A percentile compares a stretch with the other conserved stretches of the same genome.
Evolutionary conservation across 2,797 vertebrate genomes (phyloP).

Genomic region (Spondyliosoma cantharus): DNA sequence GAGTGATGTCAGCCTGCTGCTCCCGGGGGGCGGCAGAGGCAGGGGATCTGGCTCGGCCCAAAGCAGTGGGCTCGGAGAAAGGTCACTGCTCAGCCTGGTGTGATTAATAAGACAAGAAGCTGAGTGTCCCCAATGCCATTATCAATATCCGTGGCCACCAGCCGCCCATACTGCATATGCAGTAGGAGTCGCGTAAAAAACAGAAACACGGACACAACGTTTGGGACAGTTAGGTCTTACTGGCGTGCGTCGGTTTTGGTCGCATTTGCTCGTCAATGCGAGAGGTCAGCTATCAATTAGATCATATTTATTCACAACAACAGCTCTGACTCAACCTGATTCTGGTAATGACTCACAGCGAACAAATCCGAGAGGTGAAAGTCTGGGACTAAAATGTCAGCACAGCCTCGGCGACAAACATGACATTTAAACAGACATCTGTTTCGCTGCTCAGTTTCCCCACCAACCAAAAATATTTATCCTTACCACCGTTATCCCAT

Average conservation of each 20-base stretch:
- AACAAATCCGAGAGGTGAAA: slow-evolving; percentile 78
- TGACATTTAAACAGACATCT: slow-evolving; percentile 86
- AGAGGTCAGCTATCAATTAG: slow-evolving; percentile 83
- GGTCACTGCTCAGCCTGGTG: slow-evolving; percentile 87
- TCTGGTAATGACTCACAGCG: slow-evolving; percentile 77
- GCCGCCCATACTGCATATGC: slow-evolving; percentile 65
- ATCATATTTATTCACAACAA: slow-evolving; percentile 82
- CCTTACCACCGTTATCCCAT: slow-evolving; percentile 70
- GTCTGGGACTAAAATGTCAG: slow-evolving; percentile 82
- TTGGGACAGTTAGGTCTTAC: slow-evolving; percentile 42
- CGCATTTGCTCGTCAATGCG: slow-evolving; percentile 73
- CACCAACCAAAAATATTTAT: slow-evolving; percentile 78
- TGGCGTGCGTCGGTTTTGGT: slow-evolving; percentile 42
- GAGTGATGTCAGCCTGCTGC: slow-evolving; percentile 83
- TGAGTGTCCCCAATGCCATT: slow-evolving; percentile 80
- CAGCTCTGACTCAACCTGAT: slow-evolving; percentile 78
- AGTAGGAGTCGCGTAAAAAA: slow-evolving; percentile 47
- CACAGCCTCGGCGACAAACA: slow-evolving; percentile 80
- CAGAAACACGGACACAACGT: slow-evolving; percentile 9
- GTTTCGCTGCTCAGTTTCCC: slow-evolving; percentile 74
- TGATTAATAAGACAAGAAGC: slow-evolving; percentile 92
- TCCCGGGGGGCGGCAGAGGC: slow-evolving; percentile 74
- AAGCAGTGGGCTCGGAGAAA: slow-evolving; percentile 83
- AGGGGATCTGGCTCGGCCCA: slow-evolving; percentile 73
- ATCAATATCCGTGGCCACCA: slow-evolving; percentile 78